A percentile compares a stretch with the other conserved stretches of the same genome.
phyloP scores from a whole-genome alignment of 2,888 invertebrate genomes.

The Miltochrista miniata region DNA sequence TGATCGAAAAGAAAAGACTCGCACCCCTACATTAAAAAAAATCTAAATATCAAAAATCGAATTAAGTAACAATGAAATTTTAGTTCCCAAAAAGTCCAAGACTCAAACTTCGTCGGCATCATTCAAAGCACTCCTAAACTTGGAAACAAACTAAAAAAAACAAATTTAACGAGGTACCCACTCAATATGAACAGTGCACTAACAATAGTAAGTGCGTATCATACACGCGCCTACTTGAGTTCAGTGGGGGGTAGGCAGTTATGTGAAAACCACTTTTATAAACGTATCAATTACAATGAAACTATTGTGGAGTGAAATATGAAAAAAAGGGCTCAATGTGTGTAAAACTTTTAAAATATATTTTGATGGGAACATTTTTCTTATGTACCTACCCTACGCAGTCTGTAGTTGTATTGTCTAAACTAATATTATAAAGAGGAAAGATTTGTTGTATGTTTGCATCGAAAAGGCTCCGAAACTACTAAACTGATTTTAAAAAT shows the following conservation, averaged over 20 bases:
- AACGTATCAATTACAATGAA: slow-evolving; percentile 9
- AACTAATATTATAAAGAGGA: too few species aligned
- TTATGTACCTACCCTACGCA: too few species aligned
- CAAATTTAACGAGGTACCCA: slow-evolving; percentile 1
- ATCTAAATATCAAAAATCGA: too few species aligned
- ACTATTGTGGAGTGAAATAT: neutral
- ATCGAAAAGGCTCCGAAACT: too few species aligned
- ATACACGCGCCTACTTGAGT: slow-evolving; percentile 4
- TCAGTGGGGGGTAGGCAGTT: neutral
- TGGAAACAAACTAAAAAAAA: neutral
- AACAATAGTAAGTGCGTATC: slow-evolving; percentile 5
- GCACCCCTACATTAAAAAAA: too few species aligned
- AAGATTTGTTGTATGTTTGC: too few species aligned
- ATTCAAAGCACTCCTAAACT: neutral
- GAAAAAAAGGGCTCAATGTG: slow-evolving; percentile 15
- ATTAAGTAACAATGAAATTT: too few species aligned
- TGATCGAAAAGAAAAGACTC: neutral
- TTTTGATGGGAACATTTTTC: too few species aligned
- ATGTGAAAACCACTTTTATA: slow-evolving; percentile 4
- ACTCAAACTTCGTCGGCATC: neutral
- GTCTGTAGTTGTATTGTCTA: too few species aligned
- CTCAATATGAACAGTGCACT: slow-evolving; percentile 1
- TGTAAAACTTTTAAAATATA: too few species aligned
- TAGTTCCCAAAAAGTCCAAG: neutral
- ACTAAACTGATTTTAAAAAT: too few species aligned